Percentiles rank a stretch among this genome's conserved stretches.
Conservation (phyloP, 2,797 vertebrate species). For the Numenius phaeopus region DNA sequence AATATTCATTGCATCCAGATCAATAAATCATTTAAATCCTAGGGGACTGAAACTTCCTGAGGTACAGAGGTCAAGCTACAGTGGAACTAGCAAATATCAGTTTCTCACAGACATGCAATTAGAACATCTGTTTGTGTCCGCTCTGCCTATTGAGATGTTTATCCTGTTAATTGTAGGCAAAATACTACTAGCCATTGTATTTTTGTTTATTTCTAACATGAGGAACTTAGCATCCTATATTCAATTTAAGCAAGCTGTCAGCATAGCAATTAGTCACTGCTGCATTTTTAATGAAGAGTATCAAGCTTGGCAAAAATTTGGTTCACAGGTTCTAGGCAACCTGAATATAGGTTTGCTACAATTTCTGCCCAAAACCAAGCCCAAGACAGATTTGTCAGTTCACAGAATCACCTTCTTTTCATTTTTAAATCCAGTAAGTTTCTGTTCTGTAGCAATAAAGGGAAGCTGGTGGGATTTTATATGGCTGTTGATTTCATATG, state of each 20-base stretch:
- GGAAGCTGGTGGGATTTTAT: neutral
- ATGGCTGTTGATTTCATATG: neutral
- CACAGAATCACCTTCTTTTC: neutral
- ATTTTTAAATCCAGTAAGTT: neutral
- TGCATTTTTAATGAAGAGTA: neutral
- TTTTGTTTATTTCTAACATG: constrained; percentile 63
- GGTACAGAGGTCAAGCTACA: constrained; percentile 74
- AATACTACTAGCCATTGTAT: constrained; percentile 47
- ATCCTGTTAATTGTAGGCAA: constrained; percentile 75
- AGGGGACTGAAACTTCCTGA: constrained; percentile 62
- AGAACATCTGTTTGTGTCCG: constrained; percentile 80
- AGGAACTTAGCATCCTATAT: constrained; percentile 52
- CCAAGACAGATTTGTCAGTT: neutral
- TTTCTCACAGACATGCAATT: constrained; percentile 72
- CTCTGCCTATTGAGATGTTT: constrained; percentile 75
- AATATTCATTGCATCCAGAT: constrained; percentile 71
- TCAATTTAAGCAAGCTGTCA: constrained; percentile 57
- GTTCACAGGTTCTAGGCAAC: neutral
- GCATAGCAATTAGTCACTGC: constrained; percentile 29
- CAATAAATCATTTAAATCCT: constrained; percentile 77
- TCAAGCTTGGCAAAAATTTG: neutral
- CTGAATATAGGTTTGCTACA: neutral
- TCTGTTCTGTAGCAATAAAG: neutral
- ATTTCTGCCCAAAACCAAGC: neutral
- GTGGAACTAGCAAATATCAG: constrained; percentile 68